Evolutionary conservation across 1,140 invertebrate genomes (phyloP).

Genomic region (Patella vulgata): DNA sequence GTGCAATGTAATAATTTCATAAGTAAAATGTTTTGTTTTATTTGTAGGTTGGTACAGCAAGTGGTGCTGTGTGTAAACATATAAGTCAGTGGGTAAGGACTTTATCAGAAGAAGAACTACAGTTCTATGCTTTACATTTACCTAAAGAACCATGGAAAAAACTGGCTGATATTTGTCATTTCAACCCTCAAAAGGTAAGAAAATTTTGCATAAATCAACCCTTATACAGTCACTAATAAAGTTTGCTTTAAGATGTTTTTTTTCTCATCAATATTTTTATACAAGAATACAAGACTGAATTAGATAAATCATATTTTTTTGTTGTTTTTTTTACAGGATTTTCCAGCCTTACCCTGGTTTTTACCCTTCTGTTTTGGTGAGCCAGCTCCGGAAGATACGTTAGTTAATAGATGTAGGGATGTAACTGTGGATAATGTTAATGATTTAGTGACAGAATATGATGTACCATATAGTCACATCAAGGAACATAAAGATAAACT

Average conservation of each 20-base stretch:
- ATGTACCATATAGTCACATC: conserved; percentile 52
- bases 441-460: conserved; percentile 38
- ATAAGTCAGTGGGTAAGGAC: conserved; percentile 49
- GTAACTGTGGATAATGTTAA: conserved; percentile 56
- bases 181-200: conserved; percentile 52
- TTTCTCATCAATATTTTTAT: too few relatives aligned
- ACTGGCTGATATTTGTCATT: conserved; percentile 60
- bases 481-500: conserved; percentile 43
- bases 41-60: conserved; percentile 54
- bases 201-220: neutral
- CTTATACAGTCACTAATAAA: neutral
- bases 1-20: too few relatives aligned
- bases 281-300: neutral
- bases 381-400: conserved; percentile 38
- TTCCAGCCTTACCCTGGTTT: conserved; percentile 59
- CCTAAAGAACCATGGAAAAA: conserved; percentile 63
- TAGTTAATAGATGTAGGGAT: conserved; percentile 34
- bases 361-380: conserved; percentile 56
- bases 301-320: neutral
- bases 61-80: conserved; percentile 56
- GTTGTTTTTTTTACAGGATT: conserved; percentile 47
- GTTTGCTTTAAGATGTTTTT: neutral
- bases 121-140: conserved; percentile 56
- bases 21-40: too few relatives aligned
- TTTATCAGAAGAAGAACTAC: conserved; percentile 53